Evolutionary conservation across 2,797 vertebrate species (phyloP).

Genomic region (Smutsia gigantea): DNA sequence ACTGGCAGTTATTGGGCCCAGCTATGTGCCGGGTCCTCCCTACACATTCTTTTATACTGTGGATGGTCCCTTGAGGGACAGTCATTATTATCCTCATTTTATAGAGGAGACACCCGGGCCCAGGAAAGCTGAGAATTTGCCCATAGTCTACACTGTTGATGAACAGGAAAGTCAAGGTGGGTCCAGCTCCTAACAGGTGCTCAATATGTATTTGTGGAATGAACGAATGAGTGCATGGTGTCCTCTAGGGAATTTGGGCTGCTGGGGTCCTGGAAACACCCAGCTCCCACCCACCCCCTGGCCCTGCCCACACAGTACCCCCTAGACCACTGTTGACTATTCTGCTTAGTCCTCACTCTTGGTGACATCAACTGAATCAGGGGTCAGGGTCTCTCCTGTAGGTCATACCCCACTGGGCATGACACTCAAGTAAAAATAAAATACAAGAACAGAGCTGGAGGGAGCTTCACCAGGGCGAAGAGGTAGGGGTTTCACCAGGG

Average conservation of each 20-base stretch:
- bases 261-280: neutral
- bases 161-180: neutral
- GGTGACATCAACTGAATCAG: neutral
- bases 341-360: neutral
- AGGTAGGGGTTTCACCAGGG: neutral
- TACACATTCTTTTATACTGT: neutral
- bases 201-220: neutral
- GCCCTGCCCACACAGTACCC: neutral
- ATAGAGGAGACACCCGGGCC: neutral
- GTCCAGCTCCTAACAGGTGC: neutral
- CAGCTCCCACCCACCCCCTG: neutral
- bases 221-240: neutral
- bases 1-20: neutral
- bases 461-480: neutral
- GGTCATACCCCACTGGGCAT: neutral
- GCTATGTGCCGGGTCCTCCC: neutral
- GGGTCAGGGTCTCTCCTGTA: neutral
- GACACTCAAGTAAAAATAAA: neutral
- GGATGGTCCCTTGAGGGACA: neutral
- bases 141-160: neutral
- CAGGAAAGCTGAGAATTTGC: neutral
- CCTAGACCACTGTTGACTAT: neutral
- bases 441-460: neutral
- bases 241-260: neutral
- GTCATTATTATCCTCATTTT: neutral